Conservation (phyloP, 2,888 invertebrate species). For the Clusia tigrina region DNA sequence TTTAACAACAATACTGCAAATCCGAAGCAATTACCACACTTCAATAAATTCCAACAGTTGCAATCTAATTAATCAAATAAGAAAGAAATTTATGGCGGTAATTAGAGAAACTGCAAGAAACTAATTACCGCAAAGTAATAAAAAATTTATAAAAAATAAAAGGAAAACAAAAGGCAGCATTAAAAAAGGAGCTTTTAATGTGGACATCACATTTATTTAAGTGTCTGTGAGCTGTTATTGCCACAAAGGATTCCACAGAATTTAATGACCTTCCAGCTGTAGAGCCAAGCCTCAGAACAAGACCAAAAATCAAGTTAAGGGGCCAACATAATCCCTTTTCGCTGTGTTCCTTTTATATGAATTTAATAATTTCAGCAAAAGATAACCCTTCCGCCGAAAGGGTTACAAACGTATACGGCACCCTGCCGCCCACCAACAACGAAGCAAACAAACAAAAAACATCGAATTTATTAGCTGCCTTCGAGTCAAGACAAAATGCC, state of each 20-base stretch:
- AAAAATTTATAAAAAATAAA: not conserved
- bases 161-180: not conserved
- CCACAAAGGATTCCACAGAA: not conserved
- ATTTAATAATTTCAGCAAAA: constrained; percentile 8
- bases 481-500: not conserved
- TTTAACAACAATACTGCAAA: too few relatives aligned
- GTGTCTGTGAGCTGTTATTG: not conserved
- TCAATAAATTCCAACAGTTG: constrained; percentile 5
- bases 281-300: not conserved
- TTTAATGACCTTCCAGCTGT: not conserved
- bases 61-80: not conserved
- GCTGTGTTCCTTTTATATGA: not conserved
- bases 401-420: not conserved
- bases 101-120: not conserved
- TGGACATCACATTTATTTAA: constrained; percentile 3
- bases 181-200: constrained; percentile 1
- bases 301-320: not conserved
- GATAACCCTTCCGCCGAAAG: not conserved
- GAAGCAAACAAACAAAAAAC: not conserved
- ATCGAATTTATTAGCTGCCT: not conserved
- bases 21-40: not conserved
- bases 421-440: too few relatives aligned
- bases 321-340: not conserved
- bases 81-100: not conserved
- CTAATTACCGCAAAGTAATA: constrained; percentile 2